Base-by-base conservation (phyloP, 2,113 vertebrate species). In the Plestiodon gilberti region DNA sequence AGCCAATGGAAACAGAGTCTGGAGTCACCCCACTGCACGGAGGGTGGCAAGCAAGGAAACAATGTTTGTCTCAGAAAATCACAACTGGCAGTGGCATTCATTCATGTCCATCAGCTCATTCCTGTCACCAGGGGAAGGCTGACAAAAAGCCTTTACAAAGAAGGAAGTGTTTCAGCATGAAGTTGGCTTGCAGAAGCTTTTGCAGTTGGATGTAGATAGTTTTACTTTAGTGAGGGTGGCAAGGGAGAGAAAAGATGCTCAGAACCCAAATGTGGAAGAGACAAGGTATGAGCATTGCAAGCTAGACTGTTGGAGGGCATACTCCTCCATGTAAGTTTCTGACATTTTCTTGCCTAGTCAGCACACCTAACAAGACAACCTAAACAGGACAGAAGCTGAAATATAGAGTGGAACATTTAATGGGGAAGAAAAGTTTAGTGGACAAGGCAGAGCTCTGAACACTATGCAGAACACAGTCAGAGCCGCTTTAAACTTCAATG, bases 21-120 rank as follows among this genome's bases (percentile, higher is more conserved):
- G 70, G 83, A 13, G 92, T 97, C 98, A 97, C 96, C 96, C 97
- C 98, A 97, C 96, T 87, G 89, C 93, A 85, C 62, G 84, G 91
- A 89, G 89, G 88, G 87, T 48, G 80, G 92, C 55, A 25, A 57
- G 90, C 93, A 82, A 88, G 70, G 80, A 88, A 87, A 59, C 86
- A 88, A 82, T 88, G 78, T 82, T 78, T 25, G 23, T 35, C 67
- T 78, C 75, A 89, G 74, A 83, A 88, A 86, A 62, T 64, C 78
- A 80, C 18, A 3, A 77, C 76, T 67, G 77, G 76, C 84, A 79
- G 88, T 35, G 11, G 84, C 1, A 22, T 85, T 78, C 74, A 5
- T 65, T n/a, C 69, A 83, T 57, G 48, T 35, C 80, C 0, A 71
- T 22, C 85, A 38, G 3, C 78, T 23, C 86, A 77, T 1, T 81